Evolutionary conservation across 2,113 vertebrate genomes (phyloP), one percentile per base, ranked within the genome.

Genomic region (Petrocephalus zakoni): DNA sequence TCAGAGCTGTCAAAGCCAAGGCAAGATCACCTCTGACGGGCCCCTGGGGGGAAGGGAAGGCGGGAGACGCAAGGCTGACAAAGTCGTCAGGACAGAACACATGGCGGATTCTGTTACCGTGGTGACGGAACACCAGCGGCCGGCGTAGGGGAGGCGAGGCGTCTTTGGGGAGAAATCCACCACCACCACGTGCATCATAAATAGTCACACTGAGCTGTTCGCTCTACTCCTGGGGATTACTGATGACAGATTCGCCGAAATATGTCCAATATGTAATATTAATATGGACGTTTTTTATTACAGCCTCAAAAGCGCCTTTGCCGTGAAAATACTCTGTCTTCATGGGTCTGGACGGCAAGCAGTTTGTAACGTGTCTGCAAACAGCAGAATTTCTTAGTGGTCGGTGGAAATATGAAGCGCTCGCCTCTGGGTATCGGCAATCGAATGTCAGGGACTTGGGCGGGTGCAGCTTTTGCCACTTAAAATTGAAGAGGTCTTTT

Each of bases 221-320:
- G 78, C 49, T 87, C 15, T 87, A 72, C 61, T n/a, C n/a, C 9
- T 72, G 58, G 53, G 29, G 22, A 87, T 87, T 49, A 25, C 25
- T 11, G 6, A 29, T 68, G 46, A 46, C 37, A 21, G 21, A 68
- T 25, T 64, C 7, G 46, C 37, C 22, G 17, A 68, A 47, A 68
- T 5, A 15, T 21, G 49, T 68, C 68, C 46, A 64, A 72, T 51
- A 49, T 51, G 46, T 46, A 49, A 15, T 51, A 87, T 87, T n/a
- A 75, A 87, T 87, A 87, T 68, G 87, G 42, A 87, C 21, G 37
- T 42, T 47, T 72, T 87, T 49, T 64, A 72, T n/a, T 87, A 42
- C 58, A 42, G 52, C 55, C 25, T 86, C 5, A 21, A 29, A 37
- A 46, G 5, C 47, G 84, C 34, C 72, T 78, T 11, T 25, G 13